Evolutionary conservation across 2,113 vertebrate species (phyloP).

Genomic region (Nesospiza acunhae): DNA sequence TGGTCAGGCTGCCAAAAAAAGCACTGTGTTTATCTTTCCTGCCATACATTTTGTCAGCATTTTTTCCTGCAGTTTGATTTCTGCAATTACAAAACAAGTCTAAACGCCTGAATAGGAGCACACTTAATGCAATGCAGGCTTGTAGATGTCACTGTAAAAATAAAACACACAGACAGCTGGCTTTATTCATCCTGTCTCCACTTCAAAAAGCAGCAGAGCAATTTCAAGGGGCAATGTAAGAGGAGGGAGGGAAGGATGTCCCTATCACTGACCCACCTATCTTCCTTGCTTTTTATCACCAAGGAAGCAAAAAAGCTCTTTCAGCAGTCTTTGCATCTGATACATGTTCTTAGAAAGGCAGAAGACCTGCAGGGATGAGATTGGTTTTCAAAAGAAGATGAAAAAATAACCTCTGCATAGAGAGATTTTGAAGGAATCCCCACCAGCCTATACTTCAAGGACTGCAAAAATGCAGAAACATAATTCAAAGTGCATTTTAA

Average conservation of each 20-base stretch:
- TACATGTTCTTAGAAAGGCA: conserved; percentile 42
- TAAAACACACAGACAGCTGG: conserved; percentile 57
- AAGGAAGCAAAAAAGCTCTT: conserved; percentile 47
- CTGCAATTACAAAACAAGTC: conserved; percentile 64
- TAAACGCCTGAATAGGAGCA: conserved; percentile 23
- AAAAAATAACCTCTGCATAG: conserved; percentile 27
- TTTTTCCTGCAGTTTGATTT: conserved; percentile 59
- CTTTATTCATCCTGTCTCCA: conserved; percentile 47
- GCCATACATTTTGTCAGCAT: conserved; percentile 46
- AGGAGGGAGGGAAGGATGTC: not conserved
- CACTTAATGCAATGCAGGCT: conserved; percentile 46
- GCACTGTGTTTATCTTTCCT: conserved; percentile 54
- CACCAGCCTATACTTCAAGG: conserved; percentile 29
- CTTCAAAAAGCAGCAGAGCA: conserved; percentile 34
- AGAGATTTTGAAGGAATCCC: conserved; percentile 44
- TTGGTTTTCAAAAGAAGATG: conserved; percentile 52
- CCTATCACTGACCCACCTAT: conserved; percentile 18
- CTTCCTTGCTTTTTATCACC: conserved; percentile 19
- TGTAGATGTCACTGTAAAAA: conserved; percentile 58
- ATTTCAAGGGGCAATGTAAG: conserved; percentile 19
- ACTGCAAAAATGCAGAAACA: conserved; percentile 32
- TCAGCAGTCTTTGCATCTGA: conserved; percentile 50
- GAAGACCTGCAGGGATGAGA: conserved; percentile 51
- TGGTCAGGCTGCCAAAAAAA: conserved; percentile 45
- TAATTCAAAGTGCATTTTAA: conserved; percentile 41